phyloP scores from a whole-genome alignment of 2,113 vertebrate genomes.

The Diadophis punctatus region DNA sequence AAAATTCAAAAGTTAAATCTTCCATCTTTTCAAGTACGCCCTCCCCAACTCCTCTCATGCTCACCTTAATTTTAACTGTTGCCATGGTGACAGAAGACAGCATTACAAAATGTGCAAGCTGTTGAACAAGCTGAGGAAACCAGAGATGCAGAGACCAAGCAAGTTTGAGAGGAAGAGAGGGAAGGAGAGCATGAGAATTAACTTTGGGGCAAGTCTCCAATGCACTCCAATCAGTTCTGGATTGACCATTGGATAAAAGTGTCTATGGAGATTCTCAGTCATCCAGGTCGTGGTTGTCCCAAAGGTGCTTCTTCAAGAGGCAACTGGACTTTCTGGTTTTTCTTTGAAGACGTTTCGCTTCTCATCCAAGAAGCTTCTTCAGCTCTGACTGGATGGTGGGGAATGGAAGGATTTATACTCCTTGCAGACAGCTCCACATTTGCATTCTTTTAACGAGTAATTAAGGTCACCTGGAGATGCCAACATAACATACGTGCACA shows the following conservation, averaged over 20 bases:
- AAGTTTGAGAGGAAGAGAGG: neutral
- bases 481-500: too few relatives aligned
- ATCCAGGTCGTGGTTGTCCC: neutral
- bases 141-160: neutral
- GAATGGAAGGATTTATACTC: too few relatives aligned
- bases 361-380: too few relatives aligned
- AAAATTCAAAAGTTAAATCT: conserved; percentile 42
- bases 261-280: conserved; percentile 3
- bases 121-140: conserved; percentile 70
- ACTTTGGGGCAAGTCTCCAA: conserved; percentile 67
- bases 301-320: too few relatives aligned
- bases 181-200: conserved; percentile 72
- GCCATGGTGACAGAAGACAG: conserved; percentile 70
- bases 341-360: too few relatives aligned
- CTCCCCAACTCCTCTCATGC: conserved; percentile 44
- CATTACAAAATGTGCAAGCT: conserved; percentile 77
- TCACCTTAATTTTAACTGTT: conserved; percentile 74
- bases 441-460: too few relatives aligned
- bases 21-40: conserved; percentile 54
- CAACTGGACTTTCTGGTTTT: too few relatives aligned
- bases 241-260: conserved; percentile 27
- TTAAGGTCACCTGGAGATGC: too few relatives aligned
- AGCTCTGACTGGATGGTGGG: too few relatives aligned
- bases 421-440: too few relatives aligned
- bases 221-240: conserved; percentile 51